phyloP scores from a whole-genome alignment of 2,888 invertebrate genomes.

The Pycnomerus fuliginosus region DNA sequence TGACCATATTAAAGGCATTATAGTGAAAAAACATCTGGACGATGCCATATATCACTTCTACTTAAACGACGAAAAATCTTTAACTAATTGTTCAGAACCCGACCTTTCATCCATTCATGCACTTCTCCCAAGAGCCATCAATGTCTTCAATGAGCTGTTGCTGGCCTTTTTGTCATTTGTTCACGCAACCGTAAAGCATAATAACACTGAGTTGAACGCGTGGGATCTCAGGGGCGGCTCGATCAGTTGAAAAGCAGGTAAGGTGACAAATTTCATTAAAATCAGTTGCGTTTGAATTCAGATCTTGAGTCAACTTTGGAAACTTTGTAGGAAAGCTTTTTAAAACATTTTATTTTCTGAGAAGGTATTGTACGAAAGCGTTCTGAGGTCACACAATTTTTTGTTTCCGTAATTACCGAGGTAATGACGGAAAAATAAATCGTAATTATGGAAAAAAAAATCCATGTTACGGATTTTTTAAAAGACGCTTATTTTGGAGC shows the following conservation, averaged over 20 bases:
- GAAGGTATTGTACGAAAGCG: too few species aligned
- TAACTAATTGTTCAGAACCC: conserved; percentile 46
- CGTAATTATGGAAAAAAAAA: too few species aligned
- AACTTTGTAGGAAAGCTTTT: too few species aligned
- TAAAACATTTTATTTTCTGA: too few species aligned
- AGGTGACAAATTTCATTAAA: conserved; percentile 1
- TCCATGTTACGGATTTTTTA: too few species aligned
- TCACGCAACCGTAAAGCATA: conserved; percentile 45
- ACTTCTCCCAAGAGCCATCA: conserved; percentile 32
- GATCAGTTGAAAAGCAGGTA: conserved; percentile 9
- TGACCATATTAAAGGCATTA: conserved; percentile 52
- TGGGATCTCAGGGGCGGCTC: conserved; percentile 29
- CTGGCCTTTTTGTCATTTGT: conserved; percentile 45
- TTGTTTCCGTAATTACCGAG: too few species aligned
- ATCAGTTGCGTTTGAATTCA: too few species aligned
- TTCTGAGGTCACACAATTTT: too few species aligned
- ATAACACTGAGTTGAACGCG: conserved; percentile 29
- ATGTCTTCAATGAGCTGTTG: conserved; percentile 41
- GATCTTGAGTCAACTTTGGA: too few species aligned
- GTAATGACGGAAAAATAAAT: too few species aligned
- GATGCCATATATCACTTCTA: conserved; percentile 46
- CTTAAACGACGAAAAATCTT: conserved; percentile 50
- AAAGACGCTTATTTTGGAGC: too few species aligned
- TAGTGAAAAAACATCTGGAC: conserved; percentile 45
- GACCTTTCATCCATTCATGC: conserved; percentile 42